phyloP scores from a whole-genome alignment of 2,797 vertebrate genomes.

The Crax fasciolata region DNA sequence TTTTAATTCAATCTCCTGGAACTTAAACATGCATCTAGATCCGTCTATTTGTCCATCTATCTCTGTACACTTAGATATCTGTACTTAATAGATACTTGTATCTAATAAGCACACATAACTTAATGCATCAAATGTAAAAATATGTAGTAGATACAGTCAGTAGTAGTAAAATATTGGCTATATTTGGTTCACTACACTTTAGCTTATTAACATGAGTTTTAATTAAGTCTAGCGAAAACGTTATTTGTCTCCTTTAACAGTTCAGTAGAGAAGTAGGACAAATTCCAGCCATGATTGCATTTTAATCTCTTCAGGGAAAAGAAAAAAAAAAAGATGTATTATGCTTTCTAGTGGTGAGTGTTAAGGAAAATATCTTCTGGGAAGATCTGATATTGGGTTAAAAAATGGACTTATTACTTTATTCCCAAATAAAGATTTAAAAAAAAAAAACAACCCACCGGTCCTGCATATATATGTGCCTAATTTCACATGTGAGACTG shows the following conservation, averaged over 20 bases:
- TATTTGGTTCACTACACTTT: constrained; percentile 18
- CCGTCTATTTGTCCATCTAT: not conserved
- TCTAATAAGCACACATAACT: not conserved
- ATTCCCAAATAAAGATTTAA: not conserved
- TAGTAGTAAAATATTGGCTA: not conserved
- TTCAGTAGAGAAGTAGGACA: constrained; percentile 56
- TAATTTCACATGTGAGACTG: not conserved
- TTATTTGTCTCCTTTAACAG: constrained; percentile 55
- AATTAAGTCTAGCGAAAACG: constrained; percentile 71
- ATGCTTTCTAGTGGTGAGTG: constrained; percentile 13
- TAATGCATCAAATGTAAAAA: not conserved
- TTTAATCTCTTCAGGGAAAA: constrained; percentile 58
- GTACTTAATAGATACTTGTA: not conserved
- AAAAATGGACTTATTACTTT: not conserved
- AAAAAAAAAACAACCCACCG: not conserved
- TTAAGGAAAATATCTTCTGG: not conserved
- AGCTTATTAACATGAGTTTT: constrained; percentile 69
- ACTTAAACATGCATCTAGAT: constrained; percentile 9
- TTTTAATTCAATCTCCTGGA: not conserved
- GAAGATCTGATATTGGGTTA: not conserved
- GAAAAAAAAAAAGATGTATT: not conserved
- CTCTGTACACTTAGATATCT: not conserved
- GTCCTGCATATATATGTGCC: not conserved
- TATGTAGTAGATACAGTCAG: not conserved
- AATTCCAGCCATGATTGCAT: constrained; percentile 58